phyloP scores from a whole-genome alignment of 2,888 invertebrate species.

The Dryobota labecula region DNA sequence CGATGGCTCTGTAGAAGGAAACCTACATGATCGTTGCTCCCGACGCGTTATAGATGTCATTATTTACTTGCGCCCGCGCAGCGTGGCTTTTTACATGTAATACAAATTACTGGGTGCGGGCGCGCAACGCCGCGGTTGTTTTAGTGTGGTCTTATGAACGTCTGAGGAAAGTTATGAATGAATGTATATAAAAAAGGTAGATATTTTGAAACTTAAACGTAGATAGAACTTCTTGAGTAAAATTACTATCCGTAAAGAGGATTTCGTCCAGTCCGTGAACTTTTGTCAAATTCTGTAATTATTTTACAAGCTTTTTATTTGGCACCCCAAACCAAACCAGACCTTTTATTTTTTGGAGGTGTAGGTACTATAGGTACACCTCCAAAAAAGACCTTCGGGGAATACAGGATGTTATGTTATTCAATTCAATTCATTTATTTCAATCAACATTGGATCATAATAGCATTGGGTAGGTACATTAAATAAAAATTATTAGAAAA shows the following conservation, averaged over 20 bases:
- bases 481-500: too few species aligned
- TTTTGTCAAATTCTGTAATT: not conserved
- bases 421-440: too few species aligned
- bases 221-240: not conserved
- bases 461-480: too few species aligned
- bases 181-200: conserved; percentile 11
- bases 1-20: conserved; percentile 82
- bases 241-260: not conserved
- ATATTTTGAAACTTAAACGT: not conserved
- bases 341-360: not conserved
- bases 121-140: conserved; percentile 28
- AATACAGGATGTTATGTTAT: not conserved
- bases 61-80: conserved; percentile 76
- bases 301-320: not conserved
- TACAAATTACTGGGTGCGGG: conserved; percentile 63
- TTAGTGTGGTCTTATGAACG: conserved; percentile 30
- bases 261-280: not conserved
- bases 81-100: conserved; percentile 63
- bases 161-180: conserved; percentile 27
- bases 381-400: not conserved
- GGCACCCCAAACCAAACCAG: not conserved
- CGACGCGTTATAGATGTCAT: conserved; percentile 84
- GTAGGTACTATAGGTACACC: not conserved
- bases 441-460: too few species aligned
- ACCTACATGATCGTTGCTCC: conserved; percentile 82